phyloP scores from a whole-genome alignment of 2,888 invertebrate genomes.

The Noctua pronuba region DNA sequence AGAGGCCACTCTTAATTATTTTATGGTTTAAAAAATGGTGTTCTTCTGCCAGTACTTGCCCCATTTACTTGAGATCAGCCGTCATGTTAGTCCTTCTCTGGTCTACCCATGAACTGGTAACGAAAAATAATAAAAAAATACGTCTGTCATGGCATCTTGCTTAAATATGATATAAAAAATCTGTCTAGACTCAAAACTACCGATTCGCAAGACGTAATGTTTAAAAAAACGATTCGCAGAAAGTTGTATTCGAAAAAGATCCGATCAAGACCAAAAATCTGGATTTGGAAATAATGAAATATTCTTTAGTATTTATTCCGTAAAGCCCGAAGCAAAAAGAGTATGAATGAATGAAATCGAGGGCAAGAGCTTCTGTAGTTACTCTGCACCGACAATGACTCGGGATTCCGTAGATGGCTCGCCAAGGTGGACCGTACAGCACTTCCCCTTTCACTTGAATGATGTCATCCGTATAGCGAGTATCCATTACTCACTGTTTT shows the following conservation, averaged over 20 bases:
- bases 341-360: slow-evolving; percentile 7
- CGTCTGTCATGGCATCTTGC: not conserved
- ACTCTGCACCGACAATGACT: slow-evolving; percentile 27
- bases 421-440: slow-evolving; percentile 44
- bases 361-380: not conserved
- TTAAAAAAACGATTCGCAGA: too few species aligned
- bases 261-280: not conserved
- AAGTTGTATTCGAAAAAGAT: not conserved
- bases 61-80: too few species aligned
- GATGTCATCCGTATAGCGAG: slow-evolving; percentile 22
- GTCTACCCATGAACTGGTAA: not conserved
- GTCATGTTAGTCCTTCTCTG: not conserved
- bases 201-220: too few species aligned
- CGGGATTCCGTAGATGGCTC: slow-evolving; percentile 18
- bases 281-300: too few species aligned
- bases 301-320: too few species aligned
- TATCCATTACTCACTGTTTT: slow-evolving; percentile 5
- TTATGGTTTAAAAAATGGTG: too few species aligned
- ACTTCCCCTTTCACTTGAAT: slow-evolving; percentile 53
- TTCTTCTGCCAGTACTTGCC: not conserved
- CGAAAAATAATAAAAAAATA: not conserved
- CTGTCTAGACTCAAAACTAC: too few species aligned
- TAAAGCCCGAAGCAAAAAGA: not conserved
- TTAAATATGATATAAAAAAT: not conserved
- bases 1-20: not conserved